Base-by-base conservation (phyloP, 2,797 vertebrate species). In the Bradypodion ventrale region DNA sequence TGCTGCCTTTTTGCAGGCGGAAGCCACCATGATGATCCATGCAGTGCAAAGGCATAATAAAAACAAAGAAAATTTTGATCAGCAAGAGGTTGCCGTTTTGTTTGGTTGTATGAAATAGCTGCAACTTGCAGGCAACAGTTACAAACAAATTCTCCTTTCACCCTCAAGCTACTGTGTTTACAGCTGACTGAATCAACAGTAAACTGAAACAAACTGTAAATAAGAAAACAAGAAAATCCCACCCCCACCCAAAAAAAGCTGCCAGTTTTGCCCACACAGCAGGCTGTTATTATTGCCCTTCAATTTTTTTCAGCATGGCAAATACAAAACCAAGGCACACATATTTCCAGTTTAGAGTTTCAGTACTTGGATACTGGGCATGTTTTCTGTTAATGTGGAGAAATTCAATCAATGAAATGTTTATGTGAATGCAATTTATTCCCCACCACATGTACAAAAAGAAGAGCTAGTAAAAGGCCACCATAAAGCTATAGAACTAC, bases 311-410 rank as follows among this genome's bases (percentile, higher is more conserved):
- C 19, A 21, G 52, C 52, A 56, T 15, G 13, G 21, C 16, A 21
- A 56, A 56, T 21, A 15, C 52, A 35, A 66, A 7, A 35, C 52
- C 32, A 25, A 35, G 23, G 12, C 27, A 35, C 19, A 75, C 27
- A 82, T 78, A 85, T n/a, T 89, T 86, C 74, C 9, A 62, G 63
- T 82, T 88, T 80, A 56, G 42, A 65, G 37, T 37, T 9, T 32
- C 21, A 25, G 6, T 44, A 70, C 19, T 73, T 21, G 19, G 32
- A n/a, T n/a, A n/a, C n/a, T n/a, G n/a, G n/a, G n/a, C n/a, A n/a
- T 69, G 75, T 89, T 0, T 1, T 23, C 7, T 63, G 65, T 44
- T 87, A 82, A 72, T 75, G 89, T 79, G 88, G n/a, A n/a, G n/a
- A n/a, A n/a, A n/a, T n/a, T n/a, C n/a, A n/a, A n/a, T n/a, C n/a